Conservation (phyloP, 1,140 invertebrate species). For the Drosophila mojavensis region DNA sequence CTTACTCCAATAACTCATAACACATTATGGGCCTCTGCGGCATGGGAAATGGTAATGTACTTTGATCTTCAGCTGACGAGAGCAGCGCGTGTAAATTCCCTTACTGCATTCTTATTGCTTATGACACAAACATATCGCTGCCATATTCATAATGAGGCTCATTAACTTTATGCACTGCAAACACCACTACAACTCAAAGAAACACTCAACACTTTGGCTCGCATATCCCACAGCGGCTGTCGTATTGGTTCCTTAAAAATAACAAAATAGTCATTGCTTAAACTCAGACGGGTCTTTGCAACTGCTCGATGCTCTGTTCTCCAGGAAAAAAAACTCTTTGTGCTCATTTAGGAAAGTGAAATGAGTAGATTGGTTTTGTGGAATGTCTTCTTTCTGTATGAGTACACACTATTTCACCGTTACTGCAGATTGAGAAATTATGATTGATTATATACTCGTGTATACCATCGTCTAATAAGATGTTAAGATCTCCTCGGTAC, state of each 20-base stretch:
- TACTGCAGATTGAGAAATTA: too few relatives aligned
- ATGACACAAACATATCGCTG: slow-evolving; percentile 76
- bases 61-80: slow-evolving; percentile 71
- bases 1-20: slow-evolving; percentile 72
- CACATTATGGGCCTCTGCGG: slow-evolving; percentile 61
- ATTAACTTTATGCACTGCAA: slow-evolving; percentile 70
- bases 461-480: too few relatives aligned
- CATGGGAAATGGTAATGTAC: slow-evolving; percentile 54
- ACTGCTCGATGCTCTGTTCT: slow-evolving; percentile 22
- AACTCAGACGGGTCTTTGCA: background rate
- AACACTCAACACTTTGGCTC: slow-evolving; percentile 63
- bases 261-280: background rate
- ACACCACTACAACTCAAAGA: slow-evolving; percentile 26
- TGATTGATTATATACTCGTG: too few relatives aligned
- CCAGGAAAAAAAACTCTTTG: background rate
- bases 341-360: too few relatives aligned
- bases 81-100: slow-evolving; percentile 65
- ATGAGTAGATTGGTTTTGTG: too few relatives aligned
- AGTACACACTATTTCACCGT: too few relatives aligned
- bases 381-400: too few relatives aligned
- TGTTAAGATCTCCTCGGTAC: too few relatives aligned
- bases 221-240: slow-evolving; percentile 16
- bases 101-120: slow-evolving; percentile 50
- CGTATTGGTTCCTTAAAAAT: slow-evolving; percentile 5
- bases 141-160: slow-evolving; percentile 81